Evolutionary conservation across 2,888 invertebrate species (phyloP), one percentile per base, ranked within the genome.

Genomic region (Tinea trinotella): DNA sequence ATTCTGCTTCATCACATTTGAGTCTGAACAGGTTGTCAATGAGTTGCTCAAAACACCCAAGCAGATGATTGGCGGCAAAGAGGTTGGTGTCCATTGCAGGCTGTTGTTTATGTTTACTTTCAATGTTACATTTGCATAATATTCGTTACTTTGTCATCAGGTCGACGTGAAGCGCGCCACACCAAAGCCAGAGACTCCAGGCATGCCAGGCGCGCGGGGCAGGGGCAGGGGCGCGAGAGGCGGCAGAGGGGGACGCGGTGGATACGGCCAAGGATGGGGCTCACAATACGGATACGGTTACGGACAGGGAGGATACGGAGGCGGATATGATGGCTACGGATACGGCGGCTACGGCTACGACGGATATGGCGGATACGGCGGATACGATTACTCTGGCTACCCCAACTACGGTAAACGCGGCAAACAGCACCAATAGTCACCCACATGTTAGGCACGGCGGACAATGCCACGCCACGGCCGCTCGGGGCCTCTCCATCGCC

Each of bases 1-100:
- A 58, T 98, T 98, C 89, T 98, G 97, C 76, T 98, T 98, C 80
- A 96, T 98, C 74, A 98, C 98, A 61, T 98, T 98, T 70, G 98
- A 98, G 74, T 95, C 95, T 22, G 97, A 97, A 79, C 94, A 95
- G 78, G 94, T 96, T 54, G 97, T 97, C 22, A 95, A 95, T 68
- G 96, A 96, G 75, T 88, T 97, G 54, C 87, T 96, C 58, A 97
- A 96, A 78, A 94, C 94, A 54, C 94, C 96, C 10, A 97, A 97
- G 81, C 97, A 97, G 78, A 94, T 92, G 54, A 96, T 97, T 64
- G 94, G 93, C 62, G 96, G 95, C 62, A 96, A 97, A 85, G 97
- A 97, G 90, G 94, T 93, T 68, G 70, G 85, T 74, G 60, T 46
- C 9, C 1, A n/a, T n/a, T n/a, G n/a, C n/a, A n/a, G n/a, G n/a